Base-by-base conservation (phyloP, 2,888 invertebrate genomes). In the Tetragnatha montana region DNA sequence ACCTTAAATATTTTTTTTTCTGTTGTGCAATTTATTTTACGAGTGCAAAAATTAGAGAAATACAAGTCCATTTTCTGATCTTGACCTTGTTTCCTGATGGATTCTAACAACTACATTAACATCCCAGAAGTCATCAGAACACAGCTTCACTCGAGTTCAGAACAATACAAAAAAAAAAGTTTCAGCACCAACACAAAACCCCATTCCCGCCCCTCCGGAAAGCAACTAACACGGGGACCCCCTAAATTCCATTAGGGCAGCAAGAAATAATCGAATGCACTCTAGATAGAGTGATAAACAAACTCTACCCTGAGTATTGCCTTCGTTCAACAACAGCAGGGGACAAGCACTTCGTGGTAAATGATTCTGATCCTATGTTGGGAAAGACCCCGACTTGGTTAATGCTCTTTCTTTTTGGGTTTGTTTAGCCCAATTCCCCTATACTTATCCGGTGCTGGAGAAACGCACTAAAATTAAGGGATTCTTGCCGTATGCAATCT, bases 271-370 rank as follows among this genome's bases (percentile, higher is more conserved):
- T 81, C 47, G 47, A 21, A 69, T 35, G 35, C 14, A 49, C 17
- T 70, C n/a, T 49, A 50, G 50, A 19, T 19, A 50, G 49, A 75
- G 47, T 60, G 60, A 22, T 47, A 75, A 76, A 76, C 49, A 76
- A 49, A 50, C 75, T 19, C 10, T 6, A 50, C 76, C 19, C 47
- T n/a, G 60, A 60, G 12, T 60, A 10, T 60, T 10, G 14, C 4
- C 17, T 60, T 17, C 60, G 17, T n/a, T 4, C 10, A n/a, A 19
- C 8, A 75, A 76, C 76, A 76, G 19, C 21, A 2, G 50, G 19
- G 60, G 60, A 60, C 14, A n/a, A 51, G 76, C 19, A 10, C 76
- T 76, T 8, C 50, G 12, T 8, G n/a, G 47, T 12, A 51, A 51
- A 50, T 76, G n/a, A 21, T 50, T 12, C 17, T n/a, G 19, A 69